Evolutionary conservation across 2,113 vertebrate genomes (phyloP).

Genomic region (sheep (Ovis aries)): ARS-UI_Ramb_v3.0 NC_056058.1:16372501-16373000

Average conservation of each 20-base stretch:
- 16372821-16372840: not conserved
- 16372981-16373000: slow-evolving; percentile 6
- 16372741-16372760: not conserved
- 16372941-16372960: slow-evolving; percentile 45
- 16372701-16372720: not conserved
- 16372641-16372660: not conserved
- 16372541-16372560: not conserved
- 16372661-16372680: not conserved
- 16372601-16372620: not conserved
- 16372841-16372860: not conserved
- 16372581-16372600: not conserved
- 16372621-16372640: not conserved
- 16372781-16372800: not conserved
- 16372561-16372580: not conserved
- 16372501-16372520: not conserved
- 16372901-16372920: not conserved
- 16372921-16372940: slow-evolving; percentile 45
- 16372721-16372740: not conserved
- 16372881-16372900: not conserved
- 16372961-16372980: slow-evolving; percentile 55
- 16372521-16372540: not conserved
- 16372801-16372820: not conserved
- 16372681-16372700: too few relatives aligned
- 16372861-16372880: not conserved
- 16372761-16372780: not conserved